Percentiles rank a stretch among this genome's conserved stretches.
Conservation (phyloP, 2,797 vertebrate species). For the Muscicapa comitata region DNA sequence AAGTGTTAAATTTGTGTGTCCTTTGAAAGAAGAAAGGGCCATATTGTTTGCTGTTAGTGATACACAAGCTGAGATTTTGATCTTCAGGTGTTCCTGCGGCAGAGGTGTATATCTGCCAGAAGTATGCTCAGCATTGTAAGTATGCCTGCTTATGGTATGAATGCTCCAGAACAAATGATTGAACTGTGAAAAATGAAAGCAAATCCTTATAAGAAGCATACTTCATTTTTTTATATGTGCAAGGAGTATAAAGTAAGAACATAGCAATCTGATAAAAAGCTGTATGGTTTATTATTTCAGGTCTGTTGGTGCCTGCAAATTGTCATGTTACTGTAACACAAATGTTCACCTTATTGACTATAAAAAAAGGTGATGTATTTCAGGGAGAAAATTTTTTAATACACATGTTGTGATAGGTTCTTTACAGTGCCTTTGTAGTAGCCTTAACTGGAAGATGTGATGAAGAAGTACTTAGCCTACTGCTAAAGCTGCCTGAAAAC, state of each 20-base stretch:
- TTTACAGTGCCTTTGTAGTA: constrained; percentile 7
- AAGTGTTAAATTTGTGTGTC: not conserved
- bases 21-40: not conserved
- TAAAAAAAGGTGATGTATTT: not conserved
- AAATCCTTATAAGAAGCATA: not conserved
- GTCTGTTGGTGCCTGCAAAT: not conserved
- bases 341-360: not conserved
- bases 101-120: not conserved
- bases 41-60: not conserved
- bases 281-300: not conserved
- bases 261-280: not conserved
- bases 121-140: not conserved
- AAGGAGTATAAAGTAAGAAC: not conserved
- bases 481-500: constrained; percentile 53
- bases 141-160: not conserved
- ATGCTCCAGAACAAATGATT: not conserved
- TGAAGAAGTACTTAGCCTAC: constrained; percentile 33
- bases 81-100: not conserved
- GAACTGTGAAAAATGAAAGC: not conserved
- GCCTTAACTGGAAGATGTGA: constrained; percentile 63
- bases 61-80: not conserved
- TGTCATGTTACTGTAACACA: not conserved
- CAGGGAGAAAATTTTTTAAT: not conserved
- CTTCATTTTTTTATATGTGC: not conserved
- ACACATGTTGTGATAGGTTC: not conserved